These are phyloP conservation scores for Penaeus vannamei DNA, from an alignment of 1,140 invertebrate genomes.

Conservation along the genomic window DNA sequence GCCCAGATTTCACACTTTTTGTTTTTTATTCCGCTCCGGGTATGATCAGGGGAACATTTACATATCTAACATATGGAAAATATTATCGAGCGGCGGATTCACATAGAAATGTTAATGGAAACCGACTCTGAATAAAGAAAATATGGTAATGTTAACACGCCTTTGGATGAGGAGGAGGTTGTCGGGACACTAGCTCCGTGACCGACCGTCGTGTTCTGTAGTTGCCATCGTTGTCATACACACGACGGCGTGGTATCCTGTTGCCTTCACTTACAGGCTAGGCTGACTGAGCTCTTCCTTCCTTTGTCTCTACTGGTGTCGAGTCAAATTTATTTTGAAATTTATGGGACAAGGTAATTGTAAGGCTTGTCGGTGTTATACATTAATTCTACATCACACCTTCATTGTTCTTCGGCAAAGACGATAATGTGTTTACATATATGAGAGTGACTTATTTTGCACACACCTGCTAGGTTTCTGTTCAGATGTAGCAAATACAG, in stretches of 20 bases:
- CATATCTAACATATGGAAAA: no score
- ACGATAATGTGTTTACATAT: no score
- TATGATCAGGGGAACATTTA: not conserved
- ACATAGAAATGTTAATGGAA: constrained; percentile 49
- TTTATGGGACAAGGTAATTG: not conserved
- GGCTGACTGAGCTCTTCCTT: constrained; percentile 13
- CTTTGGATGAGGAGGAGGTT: constrained; percentile 12
- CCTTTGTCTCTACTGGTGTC: constrained; percentile 24
- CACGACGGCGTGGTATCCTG: not conserved
- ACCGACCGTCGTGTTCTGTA: constrained; percentile 12
- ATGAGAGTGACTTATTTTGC: no score
- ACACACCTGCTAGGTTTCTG: no score
- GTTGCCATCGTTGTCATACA: no score
- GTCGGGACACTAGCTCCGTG: constrained; percentile 20
- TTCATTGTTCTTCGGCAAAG: no score
- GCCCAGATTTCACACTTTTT: constrained; percentile 35
- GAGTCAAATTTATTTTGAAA: not conserved
- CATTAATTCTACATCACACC: no score
- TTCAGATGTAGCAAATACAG: no score
- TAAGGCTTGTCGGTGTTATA: no score
- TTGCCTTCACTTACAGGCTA: constrained; percentile 19
- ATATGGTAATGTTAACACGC: constrained; percentile 47
- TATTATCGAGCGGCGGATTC: constrained; percentile 24
- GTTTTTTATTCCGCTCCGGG: constrained; percentile 4
- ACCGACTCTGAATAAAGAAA: constrained; percentile 41